Evolutionary conservation across 2,113 vertebrate genomes (phyloP).

Genomic region (Melanocharis versteri): DNA sequence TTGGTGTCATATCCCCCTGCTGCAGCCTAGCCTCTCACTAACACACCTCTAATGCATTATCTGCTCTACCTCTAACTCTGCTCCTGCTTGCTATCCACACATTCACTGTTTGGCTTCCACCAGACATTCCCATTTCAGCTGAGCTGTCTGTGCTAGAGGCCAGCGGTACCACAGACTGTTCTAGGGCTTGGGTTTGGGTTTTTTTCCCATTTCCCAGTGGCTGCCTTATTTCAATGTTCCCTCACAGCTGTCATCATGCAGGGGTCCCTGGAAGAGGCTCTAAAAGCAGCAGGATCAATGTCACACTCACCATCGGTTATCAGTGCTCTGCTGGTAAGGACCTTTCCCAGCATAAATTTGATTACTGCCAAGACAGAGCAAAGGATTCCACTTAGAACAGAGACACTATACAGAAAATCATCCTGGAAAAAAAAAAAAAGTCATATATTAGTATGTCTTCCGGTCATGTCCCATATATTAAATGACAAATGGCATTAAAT

Average conservation of each 20-base stretch:
- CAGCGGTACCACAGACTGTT: neutral
- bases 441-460: constrained; percentile 8
- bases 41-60: neutral
- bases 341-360: constrained; percentile 95
- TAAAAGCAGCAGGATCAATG: neutral
- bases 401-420: constrained; percentile 94
- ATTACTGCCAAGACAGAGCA: constrained; percentile 87
- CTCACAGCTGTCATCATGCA: neutral
- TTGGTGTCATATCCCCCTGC: neutral
- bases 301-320: constrained; percentile 90
- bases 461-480: neutral
- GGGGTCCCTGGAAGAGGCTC: neutral
- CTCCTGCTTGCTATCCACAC: neutral
- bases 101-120: neutral
- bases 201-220: neutral
- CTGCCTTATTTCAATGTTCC: neutral
- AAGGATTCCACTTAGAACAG: constrained; percentile 90
- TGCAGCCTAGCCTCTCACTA: neutral
- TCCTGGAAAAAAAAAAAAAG: constrained; percentile 73
- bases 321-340: constrained; percentile 94
- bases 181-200: neutral
- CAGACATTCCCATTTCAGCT: neutral
- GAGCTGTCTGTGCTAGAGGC: neutral
- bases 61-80: neutral
- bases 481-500: neutral